Conservation (phyloP, 1,140 invertebrate genomes). For the Drosophila nikananu region DNA sequence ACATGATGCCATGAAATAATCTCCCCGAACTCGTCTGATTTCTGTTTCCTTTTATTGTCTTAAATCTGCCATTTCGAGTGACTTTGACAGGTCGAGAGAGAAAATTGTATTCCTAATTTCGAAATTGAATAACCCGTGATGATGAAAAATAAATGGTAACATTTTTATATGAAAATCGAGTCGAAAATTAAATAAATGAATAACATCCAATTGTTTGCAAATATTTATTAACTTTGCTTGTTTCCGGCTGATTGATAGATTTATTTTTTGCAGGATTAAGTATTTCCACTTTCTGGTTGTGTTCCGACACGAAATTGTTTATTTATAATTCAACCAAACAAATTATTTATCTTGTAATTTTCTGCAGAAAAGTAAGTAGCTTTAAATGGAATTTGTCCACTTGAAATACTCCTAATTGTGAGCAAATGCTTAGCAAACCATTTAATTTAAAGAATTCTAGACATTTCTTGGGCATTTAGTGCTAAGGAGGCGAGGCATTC, state of each 20-base stretch:
- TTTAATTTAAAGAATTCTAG: neutral
- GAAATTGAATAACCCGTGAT: constrained; percentile 34
- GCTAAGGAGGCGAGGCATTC: neutral
- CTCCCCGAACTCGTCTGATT: neutral
- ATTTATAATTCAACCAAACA: neutral
- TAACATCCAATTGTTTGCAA: neutral
- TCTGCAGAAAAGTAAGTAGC: neutral
- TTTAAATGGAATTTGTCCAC: neutral
- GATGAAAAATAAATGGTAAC: constrained; percentile 6
- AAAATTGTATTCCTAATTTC: constrained; percentile 35
- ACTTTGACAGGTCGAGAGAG: constrained; percentile 35
- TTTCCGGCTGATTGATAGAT: constrained; percentile 5
- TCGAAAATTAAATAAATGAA: constrained; percentile 10
- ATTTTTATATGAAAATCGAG: neutral
- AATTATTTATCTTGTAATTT: neutral
- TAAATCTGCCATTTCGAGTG: constrained; percentile 35
- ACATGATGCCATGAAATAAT: neutral
- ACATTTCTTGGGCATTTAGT: neutral
- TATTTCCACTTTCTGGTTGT: neutral
- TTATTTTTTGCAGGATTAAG: neutral
- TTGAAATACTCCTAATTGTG: neutral
- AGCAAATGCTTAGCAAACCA: neutral
- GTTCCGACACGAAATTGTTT: neutral
- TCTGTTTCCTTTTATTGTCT: neutral
- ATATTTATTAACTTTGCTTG: constrained; percentile 5